Evolutionary conservation across 2,888 invertebrate genomes (phyloP), one percentile per base, ranked within the genome.

Genomic region (Andrena praecox): DNA sequence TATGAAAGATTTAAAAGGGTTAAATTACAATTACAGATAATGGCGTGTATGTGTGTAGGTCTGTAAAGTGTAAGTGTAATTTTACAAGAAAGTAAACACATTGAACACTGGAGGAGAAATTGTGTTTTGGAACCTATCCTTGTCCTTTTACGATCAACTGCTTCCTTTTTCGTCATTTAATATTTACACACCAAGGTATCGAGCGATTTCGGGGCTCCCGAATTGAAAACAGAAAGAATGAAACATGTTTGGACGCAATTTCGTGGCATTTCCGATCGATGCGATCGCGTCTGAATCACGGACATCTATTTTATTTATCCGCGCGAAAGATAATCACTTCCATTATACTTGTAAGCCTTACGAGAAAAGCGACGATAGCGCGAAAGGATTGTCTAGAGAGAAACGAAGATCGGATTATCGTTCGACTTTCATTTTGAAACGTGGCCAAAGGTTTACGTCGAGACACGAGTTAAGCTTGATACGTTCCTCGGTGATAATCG

Each of bases 231-330:
- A 35, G n/a, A 8, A 8, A 66, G 70, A 62, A 59, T 33, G 16
- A 74, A 80, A 67, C 52, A 16, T 68, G 12, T 31, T 67, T 88
- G 86, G 88, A 87, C 87, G 84, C 80, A 87, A 87, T 86, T 84
- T 84, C 60, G 69, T 75, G 84, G 77, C 77, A 70, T 77, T 67
- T 71, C 33, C 66, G 69, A 82, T 72, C 71, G 50, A 75, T 71
- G 35, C 69, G 76, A 76, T 62, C 73, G 63, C 62, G 48, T 74
- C 59, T 35, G 62, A 67, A 27, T 71, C 48, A 35, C 68, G 76
- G 42, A 67, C 62, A 72, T 27, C 20, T 60, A 35, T 24, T 12
- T 68, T 48, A 31, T 48, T 33, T 31, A n/a, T 71, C 52, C 59
- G 62, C 29, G 20, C 48, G 16, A 48, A n/a, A 48, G 52, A 64